These are phyloP conservation scores for Seira musarum DNA, from an alignment of 2,888 invertebrate genomes.

Conservation along the genomic window DNA sequence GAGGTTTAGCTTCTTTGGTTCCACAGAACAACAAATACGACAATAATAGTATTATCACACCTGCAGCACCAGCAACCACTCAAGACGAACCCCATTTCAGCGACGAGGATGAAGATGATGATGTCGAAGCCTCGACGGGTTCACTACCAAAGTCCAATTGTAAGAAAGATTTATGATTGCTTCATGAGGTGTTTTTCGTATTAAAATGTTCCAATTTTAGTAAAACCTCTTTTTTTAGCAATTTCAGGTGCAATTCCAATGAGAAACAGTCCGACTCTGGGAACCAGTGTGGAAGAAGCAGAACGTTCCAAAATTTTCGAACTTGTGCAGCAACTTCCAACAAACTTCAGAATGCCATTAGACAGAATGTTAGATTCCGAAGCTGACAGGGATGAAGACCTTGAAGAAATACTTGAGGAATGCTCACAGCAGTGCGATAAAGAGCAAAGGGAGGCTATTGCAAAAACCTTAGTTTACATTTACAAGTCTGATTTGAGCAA, in stretches of 20 bases:
- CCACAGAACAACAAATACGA: constrained; percentile 42
- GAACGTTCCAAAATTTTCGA: constrained; percentile 67
- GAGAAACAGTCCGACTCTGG: constrained; percentile 65
- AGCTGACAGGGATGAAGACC: constrained; percentile 57
- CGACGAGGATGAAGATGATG: constrained; percentile 89
- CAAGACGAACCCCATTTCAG: constrained; percentile 83
- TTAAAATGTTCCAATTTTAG: background rate
- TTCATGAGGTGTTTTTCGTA: background rate
- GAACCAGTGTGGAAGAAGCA: constrained; percentile 63
- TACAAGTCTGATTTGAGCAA: constrained; percentile 64
- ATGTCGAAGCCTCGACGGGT: constrained; percentile 77
- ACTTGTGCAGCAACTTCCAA: constrained; percentile 62
- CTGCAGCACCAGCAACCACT: constrained; percentile 17
- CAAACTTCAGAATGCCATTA: constrained; percentile 64
- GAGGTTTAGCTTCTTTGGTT: constrained; percentile 32
- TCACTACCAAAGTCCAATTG: constrained; percentile 36
- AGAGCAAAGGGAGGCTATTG: constrained; percentile 61
- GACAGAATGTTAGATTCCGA: constrained; percentile 62
- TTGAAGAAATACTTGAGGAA: constrained; percentile 67
- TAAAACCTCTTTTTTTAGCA: constrained; percentile 19
- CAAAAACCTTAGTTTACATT: constrained; percentile 63
- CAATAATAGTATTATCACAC: constrained; percentile 15
- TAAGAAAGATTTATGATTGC: constrained; percentile 11
- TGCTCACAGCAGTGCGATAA: constrained; percentile 61
- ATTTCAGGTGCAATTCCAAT: constrained; percentile 45